phyloP scores from a whole-genome alignment of 2,888 invertebrate genomes.

The Uloborus plumipes region DNA sequence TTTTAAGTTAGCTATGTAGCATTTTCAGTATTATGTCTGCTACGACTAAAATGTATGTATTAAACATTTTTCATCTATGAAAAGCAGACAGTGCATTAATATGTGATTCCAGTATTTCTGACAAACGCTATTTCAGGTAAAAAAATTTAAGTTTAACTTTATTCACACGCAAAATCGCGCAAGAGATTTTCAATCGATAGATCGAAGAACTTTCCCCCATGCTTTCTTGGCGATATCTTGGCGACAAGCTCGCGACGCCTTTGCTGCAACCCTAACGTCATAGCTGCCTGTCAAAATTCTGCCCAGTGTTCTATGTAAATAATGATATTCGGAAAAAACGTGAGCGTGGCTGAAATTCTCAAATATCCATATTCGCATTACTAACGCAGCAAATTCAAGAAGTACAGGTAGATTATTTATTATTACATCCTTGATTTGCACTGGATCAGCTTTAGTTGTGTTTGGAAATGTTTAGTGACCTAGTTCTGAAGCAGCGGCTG shows the following conservation, averaged over 20 bases:
- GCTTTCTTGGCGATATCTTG: slow-evolving; percentile 25
- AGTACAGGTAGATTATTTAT: slow-evolving; percentile 35
- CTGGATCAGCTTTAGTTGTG: background rate
- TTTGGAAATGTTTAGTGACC: slow-evolving; percentile 33
- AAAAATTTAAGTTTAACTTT: background rate
- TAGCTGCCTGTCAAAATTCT: slow-evolving; percentile 36
- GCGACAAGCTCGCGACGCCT: slow-evolving; percentile 7
- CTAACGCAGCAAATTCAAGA: slow-evolving; percentile 22
- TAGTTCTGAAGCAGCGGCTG: slow-evolving; percentile 17
- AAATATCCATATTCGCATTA: slow-evolving; percentile 12
- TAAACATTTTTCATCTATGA: no score
- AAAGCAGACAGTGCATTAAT: no score
- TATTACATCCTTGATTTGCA: background rate
- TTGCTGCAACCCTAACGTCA: slow-evolving; percentile 22
- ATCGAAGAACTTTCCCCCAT: background rate
- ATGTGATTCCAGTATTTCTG: no score
- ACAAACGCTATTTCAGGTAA: no score
- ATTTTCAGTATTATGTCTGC: no score
- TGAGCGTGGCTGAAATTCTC: slow-evolving; percentile 31
- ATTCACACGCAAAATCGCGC: background rate
- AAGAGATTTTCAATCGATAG: slow-evolving; percentile 11
- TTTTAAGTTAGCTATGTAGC: background rate
- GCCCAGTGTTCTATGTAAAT: slow-evolving; percentile 33
- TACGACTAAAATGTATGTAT: no score
- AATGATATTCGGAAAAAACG: slow-evolving; percentile 47